Evolutionary conservation across 2,888 invertebrate genomes (phyloP).

Genomic region (Enchytraeus crypticus): DNA sequence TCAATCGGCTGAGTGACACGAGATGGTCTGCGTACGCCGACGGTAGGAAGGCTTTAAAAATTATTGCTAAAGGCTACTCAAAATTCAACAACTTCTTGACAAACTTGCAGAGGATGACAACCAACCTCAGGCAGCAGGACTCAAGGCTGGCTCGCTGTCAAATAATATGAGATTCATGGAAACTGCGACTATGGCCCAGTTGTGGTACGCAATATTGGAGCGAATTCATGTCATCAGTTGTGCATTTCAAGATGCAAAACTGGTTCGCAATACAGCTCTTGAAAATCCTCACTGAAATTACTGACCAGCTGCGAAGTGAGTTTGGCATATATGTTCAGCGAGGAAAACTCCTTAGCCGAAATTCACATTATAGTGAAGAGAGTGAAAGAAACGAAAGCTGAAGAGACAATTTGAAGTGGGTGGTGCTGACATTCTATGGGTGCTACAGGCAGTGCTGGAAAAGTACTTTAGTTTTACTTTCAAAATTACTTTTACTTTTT

Average conservation of each 20-base stretch:
- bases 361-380: neutral
- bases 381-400: neutral
- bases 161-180: neutral
- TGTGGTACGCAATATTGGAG: neutral
- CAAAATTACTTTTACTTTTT: too few species aligned
- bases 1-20: too few species aligned
- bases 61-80: neutral
- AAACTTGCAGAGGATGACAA: neutral
- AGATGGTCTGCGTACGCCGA: too few species aligned
- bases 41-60: neutral
- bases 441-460: too few species aligned
- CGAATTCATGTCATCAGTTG: neutral
- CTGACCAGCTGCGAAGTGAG: neutral
- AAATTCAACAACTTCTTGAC: neutral
- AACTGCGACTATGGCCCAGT: neutral
- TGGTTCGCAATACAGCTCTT: neutral
- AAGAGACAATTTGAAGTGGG: neutral
- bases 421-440: too few species aligned
- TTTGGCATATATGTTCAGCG: neutral
- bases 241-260: neutral
- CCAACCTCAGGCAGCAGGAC: neutral
- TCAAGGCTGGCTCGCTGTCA: neutral
- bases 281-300: neutral
- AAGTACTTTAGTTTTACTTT: too few species aligned
- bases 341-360: neutral